phyloP scores from a whole-genome alignment of 2,113 vertebrate species.

The Ahaetulla prasina region DNA sequence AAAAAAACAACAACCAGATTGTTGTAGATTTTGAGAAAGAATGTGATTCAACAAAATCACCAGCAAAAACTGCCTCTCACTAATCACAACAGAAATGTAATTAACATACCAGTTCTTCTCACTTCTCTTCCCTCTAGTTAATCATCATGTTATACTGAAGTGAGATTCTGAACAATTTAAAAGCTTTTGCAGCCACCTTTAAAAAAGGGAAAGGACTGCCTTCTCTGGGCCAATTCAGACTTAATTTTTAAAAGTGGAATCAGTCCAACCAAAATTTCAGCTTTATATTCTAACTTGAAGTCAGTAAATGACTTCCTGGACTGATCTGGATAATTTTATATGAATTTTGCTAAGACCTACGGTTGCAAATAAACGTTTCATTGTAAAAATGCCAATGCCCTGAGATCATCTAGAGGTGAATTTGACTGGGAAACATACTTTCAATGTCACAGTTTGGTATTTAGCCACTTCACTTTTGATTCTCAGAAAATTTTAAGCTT shows the following conservation, averaged over 20 bases:
- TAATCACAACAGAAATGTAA: background rate
- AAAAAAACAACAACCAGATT: background rate
- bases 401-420: background rate
- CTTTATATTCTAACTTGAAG: background rate
- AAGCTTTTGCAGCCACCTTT: background rate
- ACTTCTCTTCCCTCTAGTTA: background rate
- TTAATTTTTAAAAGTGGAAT: background rate
- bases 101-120: background rate
- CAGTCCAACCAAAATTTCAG: no score
- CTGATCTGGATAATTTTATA: background rate
- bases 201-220: background rate
- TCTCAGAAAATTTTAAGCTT: background rate
- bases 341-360: background rate
- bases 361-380: background rate
- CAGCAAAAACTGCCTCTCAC: background rate
- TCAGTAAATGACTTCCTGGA: background rate
- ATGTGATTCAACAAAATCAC: background rate
- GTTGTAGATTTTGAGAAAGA: background rate
- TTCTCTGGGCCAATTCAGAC: background rate
- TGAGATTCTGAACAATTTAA: background rate
- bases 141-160: background rate
- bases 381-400: background rate
- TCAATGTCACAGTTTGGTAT: background rate
- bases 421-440: background rate
- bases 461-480: background rate